phyloP scores from a whole-genome alignment of 2,113 vertebrate species.

The Halcyon malimbica region DNA sequence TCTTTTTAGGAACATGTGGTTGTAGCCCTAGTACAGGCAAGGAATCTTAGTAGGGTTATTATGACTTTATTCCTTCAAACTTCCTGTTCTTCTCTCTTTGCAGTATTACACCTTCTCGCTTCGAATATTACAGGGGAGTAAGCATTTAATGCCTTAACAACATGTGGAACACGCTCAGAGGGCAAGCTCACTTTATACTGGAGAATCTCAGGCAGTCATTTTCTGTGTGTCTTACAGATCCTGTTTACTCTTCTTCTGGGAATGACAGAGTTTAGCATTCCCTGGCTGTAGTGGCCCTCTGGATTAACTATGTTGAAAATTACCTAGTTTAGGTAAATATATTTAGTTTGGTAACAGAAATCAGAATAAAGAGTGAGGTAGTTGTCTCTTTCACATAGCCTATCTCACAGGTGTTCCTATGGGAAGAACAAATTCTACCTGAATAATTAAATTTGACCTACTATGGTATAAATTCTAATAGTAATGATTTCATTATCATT shows the following conservation, averaged over 20 bases:
- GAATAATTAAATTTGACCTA: neutral
- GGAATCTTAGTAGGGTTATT: neutral
- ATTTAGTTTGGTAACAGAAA: neutral
- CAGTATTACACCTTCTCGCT: neutral
- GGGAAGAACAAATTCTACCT: neutral
- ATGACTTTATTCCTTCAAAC: neutral
- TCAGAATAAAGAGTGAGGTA: neutral
- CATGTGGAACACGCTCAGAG: neutral
- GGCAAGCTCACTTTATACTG: neutral
- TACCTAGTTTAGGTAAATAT: neutral
- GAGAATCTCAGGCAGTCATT: neutral
- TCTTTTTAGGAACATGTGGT: neutral
- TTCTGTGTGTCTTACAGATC: neutral
- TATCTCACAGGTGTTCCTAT: neutral
- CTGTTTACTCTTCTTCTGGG: neutral
- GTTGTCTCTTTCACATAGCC: neutral
- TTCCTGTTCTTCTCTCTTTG: neutral
- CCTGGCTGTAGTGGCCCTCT: neutral
- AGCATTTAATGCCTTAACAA: neutral
- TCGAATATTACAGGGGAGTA: neutral
- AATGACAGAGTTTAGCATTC: neutral
- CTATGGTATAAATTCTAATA: neutral
- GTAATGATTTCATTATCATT: neutral
- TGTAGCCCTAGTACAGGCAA: neutral
- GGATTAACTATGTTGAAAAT: neutral